Conservation (phyloP, 2,113 vertebrate species). For the Leiothrix lutea region DNA sequence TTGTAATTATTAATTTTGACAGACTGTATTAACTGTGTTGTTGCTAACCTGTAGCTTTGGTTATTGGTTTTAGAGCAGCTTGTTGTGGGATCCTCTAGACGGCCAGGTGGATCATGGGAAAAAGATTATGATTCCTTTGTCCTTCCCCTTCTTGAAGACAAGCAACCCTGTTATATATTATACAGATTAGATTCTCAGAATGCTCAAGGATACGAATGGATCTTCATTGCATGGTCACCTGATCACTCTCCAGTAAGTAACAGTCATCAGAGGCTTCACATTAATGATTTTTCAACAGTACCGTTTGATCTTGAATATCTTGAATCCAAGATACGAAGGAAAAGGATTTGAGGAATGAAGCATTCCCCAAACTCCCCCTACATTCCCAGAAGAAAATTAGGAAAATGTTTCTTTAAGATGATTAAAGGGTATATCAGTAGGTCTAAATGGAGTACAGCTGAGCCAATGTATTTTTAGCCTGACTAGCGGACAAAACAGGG, state of each 20-base stretch:
- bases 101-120: conserved; percentile 85
- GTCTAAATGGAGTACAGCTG: not conserved
- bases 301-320: not conserved
- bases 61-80: conserved; percentile 84
- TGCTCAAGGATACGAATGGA: conserved; percentile 94
- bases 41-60: not conserved
- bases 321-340: not conserved
- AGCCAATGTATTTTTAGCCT: not conserved
- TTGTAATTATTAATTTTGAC: not conserved
- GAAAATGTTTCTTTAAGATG: not conserved
- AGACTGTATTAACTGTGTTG: not conserved
- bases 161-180: conserved; percentile 88
- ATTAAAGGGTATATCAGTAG: not conserved
- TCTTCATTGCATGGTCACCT: conserved; percentile 96
- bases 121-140: conserved; percentile 89
- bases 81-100: conserved; percentile 79
- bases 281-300: not conserved
- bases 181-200: conserved; percentile 94
- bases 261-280: not conserved
- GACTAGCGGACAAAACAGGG: not conserved
- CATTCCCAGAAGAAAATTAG: not conserved
- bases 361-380: not conserved
- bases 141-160: conserved; percentile 87
- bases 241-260: conserved; percentile 89
- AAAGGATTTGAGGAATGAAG: not conserved